Percentiles rank a stretch among this genome's conserved stretches.
Conservation (phyloP, 2,888 invertebrate species). For the Diaphora mendica region DNA sequence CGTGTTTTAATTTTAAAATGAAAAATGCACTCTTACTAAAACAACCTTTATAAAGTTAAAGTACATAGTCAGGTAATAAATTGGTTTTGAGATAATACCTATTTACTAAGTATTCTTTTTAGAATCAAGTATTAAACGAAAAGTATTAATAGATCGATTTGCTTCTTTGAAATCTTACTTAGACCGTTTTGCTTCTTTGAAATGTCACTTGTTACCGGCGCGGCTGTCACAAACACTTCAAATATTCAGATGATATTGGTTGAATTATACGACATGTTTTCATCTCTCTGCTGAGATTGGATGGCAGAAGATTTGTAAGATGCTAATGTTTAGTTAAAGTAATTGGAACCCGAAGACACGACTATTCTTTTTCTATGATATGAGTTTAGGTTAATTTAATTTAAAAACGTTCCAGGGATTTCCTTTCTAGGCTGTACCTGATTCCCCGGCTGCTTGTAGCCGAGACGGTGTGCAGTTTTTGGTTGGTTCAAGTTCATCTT, state of each 20-base stretch:
- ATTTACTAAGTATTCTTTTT: neutral
- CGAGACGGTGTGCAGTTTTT: too few species aligned
- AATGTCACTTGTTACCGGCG: neutral
- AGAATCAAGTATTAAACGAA: neutral
- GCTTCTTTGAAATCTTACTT: neutral
- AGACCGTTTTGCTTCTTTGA: neutral
- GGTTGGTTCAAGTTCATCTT: too few species aligned
- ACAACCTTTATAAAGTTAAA: neutral
- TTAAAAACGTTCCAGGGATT: too few species aligned
- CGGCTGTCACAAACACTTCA: neutral
- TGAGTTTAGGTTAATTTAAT: neutral
- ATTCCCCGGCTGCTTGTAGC: too few species aligned
- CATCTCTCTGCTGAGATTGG: neutral
- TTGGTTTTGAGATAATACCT: neutral
- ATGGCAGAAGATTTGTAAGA: neutral
- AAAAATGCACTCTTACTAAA: too few species aligned
- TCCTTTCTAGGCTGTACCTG: too few species aligned
- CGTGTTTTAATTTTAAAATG: too few species aligned
- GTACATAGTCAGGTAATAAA: neutral
- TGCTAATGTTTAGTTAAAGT: neutral
- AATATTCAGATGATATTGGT: neutral
- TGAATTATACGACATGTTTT: neutral
- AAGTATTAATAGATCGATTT: neutral
- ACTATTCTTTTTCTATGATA: neutral
- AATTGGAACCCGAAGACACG: neutral